phyloP scores from a whole-genome alignment of 2,113 vertebrate genomes.

The Spilogale gracilis region DNA sequence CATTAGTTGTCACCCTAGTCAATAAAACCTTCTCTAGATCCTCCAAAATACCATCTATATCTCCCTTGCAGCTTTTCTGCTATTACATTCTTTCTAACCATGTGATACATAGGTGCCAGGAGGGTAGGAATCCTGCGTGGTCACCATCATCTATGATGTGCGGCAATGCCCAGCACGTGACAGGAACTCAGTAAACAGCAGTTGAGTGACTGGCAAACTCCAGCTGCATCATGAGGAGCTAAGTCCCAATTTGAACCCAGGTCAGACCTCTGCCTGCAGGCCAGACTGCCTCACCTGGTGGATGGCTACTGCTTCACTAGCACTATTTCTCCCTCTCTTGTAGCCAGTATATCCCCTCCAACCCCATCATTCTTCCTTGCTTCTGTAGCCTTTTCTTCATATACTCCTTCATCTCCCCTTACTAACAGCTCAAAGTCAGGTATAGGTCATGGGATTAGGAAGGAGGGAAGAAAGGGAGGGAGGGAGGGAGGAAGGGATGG shows the following conservation, averaged over 20 bases:
- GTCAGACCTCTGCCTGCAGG: neutral
- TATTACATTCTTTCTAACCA: neutral
- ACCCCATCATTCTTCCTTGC: neutral
- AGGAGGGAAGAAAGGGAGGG: no score
- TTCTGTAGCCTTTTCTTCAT: neutral
- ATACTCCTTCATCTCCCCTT: neutral
- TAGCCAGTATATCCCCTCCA: neutral
- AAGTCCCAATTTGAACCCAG: neutral
- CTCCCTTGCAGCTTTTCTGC: neutral
- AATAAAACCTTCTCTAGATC: neutral
- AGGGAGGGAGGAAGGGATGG: no score
- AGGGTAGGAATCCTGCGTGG: neutral
- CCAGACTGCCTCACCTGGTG: neutral
- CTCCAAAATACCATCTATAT: neutral
- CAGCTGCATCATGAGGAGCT: neutral
- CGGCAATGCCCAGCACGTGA: neutral
- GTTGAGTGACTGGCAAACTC: neutral
- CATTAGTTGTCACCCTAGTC: neutral
- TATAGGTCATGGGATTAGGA: neutral
- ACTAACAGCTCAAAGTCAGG: neutral
- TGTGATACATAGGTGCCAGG: neutral
- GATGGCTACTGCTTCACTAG: neutral
- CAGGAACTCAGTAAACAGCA: neutral
- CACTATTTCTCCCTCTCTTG: neutral
- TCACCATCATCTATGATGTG: neutral